Evolutionary conservation across 53 echinoderm and acorn worm genomes (phyloP), one percentile per base, ranked within the genome.

Genomic region (Temnopleurus reevesii): DNA sequence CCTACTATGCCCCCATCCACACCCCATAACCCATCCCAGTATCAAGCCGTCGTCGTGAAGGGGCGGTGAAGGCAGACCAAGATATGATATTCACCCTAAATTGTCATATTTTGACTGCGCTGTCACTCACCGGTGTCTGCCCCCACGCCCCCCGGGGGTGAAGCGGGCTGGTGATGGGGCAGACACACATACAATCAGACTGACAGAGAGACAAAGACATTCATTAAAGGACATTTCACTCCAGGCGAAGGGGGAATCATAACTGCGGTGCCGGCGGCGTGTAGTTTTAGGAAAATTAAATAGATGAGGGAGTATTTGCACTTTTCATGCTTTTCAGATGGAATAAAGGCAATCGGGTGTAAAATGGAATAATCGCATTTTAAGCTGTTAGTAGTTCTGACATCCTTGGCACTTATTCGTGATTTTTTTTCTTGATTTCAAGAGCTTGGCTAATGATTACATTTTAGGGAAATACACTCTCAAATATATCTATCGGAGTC

Each of bases 41-140:
- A 65, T 65, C 65, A 65, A 34, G 33, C 71, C 71, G 12, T 6
- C 7, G 71, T 59, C 60, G 60, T 17, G 35, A 23, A 55, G 85
- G 26, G 58, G 61, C 47, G 61, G 60, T 46, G 58, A 45, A 17
- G 12, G 59, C 59, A n/a, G n/a, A n/a, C n/a, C n/a, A 23, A 85
- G 61, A 85, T 85, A 85, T 60, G 85, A 85, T 85, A 59, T 60
- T 59, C 41, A 60, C 60, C 26, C 85, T 12, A 59, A 85, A 85
- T 85, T 85, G 85, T 85, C 59, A 60, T 44, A 59, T 85, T 60
- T 59, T 60, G 85, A 85, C 85, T 85, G 61, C 85, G 46, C 85
- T 60, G 85, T 60, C 85, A 59, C 38, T 85, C 85, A 85, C 23
- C 0, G n/a, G 17, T 25, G 85, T 85, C 85, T 85, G 55, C 83